A percentile compares a stretch with the other conserved stretches of the same genome.
Conservation (phyloP, 2,888 invertebrate genomes). For the Chymomyza amoena region DNA sequence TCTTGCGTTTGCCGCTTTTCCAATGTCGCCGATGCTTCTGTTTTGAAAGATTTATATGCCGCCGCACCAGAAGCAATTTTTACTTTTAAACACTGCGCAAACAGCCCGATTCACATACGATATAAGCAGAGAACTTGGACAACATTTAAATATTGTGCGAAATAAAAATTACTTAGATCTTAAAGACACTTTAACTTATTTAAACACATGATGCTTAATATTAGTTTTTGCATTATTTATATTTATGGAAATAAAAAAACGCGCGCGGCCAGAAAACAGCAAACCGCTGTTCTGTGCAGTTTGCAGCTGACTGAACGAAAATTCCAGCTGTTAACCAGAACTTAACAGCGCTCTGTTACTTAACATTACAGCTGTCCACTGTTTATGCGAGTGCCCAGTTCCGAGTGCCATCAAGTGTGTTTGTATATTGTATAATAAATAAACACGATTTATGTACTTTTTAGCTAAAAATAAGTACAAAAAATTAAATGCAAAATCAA, state of each 20-base stretch:
- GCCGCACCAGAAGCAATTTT: background rate
- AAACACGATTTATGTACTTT: too few relatives aligned
- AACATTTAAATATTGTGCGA: background rate
- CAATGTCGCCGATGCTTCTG: background rate
- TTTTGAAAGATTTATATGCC: conserved; percentile 7
- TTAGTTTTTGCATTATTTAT: conserved; percentile 9
- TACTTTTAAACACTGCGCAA: background rate
- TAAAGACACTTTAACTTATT: background rate
- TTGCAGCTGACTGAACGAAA: conserved; percentile 24
- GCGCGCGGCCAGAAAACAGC: conserved; percentile 29
- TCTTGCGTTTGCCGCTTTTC: background rate
- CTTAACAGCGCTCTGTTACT: conserved; percentile 28
- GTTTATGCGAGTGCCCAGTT: background rate
- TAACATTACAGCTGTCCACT: background rate
- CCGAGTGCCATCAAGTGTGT: background rate
- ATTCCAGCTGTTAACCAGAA: conserved; percentile 18
- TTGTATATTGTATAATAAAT: background rate
- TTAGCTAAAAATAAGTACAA: too few relatives aligned
- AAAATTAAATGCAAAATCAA: too few relatives aligned
- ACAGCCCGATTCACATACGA: too few relatives aligned
- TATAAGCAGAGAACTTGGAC: background rate
- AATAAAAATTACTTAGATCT: background rate
- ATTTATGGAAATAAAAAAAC: background rate
- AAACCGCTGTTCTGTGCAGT: conserved; percentile 39
- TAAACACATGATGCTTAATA: background rate